These are phyloP conservation scores for Manis pentadactyla DNA, from an alignment of 2,797 vertebrate genomes.

Conservation along the genomic window DNA sequence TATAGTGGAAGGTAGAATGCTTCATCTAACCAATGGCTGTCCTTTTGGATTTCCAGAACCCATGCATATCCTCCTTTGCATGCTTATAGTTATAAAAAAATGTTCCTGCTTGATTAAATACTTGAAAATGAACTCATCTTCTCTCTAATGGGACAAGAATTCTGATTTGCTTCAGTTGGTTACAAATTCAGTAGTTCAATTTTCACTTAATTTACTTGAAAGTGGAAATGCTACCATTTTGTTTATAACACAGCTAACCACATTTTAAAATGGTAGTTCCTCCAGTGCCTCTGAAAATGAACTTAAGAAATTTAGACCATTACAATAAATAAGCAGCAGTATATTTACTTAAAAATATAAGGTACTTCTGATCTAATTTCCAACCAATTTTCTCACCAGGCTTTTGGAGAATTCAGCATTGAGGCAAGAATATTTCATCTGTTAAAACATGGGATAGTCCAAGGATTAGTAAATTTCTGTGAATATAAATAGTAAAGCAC, in stretches of 20 bases:
- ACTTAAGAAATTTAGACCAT: background rate
- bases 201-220: slow-evolving; percentile 13
- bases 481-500: background rate
- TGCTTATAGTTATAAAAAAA: background rate
- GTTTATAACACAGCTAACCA: background rate
- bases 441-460: background rate
- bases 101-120: background rate
- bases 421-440: background rate
- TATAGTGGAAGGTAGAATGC: too few species aligned
- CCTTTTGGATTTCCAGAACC: background rate
- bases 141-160: background rate
- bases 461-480: background rate
- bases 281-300: background rate
- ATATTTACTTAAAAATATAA: background rate
- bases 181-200: background rate
- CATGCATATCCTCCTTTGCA: background rate
- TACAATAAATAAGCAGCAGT: background rate
- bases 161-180: background rate
- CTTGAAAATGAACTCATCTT: background rate
- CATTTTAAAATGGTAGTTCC: background rate
- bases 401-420: background rate
- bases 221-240: background rate
- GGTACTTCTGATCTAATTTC: background rate
- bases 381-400: background rate
- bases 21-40: too few species aligned